These are phyloP conservation scores for Noctua fimbriata DNA, from an alignment of 2,888 invertebrate species.

Conservation along the genomic window DNA sequence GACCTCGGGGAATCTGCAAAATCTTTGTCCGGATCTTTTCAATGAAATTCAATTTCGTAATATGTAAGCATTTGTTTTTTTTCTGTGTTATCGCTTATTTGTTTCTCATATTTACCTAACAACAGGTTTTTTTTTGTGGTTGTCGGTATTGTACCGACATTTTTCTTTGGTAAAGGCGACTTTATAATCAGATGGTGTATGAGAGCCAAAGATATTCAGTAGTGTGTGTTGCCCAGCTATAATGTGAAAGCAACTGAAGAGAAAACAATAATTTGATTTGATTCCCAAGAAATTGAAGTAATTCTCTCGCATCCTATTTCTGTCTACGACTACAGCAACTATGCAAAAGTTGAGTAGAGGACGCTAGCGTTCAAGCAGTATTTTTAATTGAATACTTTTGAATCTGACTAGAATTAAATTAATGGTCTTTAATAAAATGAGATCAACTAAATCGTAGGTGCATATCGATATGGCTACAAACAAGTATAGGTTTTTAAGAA, in stretches of 20 bases:
- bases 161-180: constrained; percentile 2
- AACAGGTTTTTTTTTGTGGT: constrained; percentile 42
- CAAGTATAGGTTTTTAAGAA: background rate
- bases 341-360: background rate
- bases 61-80: constrained; percentile 78
- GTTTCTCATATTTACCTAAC: constrained; percentile 64
- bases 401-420: background rate
- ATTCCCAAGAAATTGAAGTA: background rate
- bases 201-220: background rate
- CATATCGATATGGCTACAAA: background rate
- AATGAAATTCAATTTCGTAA: constrained; percentile 86
- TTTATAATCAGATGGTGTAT: constrained; percentile 10
- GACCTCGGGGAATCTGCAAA: constrained; percentile 77
- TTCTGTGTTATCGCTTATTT: constrained; percentile 69
- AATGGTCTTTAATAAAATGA: background rate
- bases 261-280: constrained; percentile 1
- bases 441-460: background rate
- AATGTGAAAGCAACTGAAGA: background rate
- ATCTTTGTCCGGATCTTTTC: constrained; percentile 84
- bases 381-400: background rate
- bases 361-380: background rate
- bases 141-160: constrained; percentile 7
- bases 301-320: background rate
- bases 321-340: background rate
- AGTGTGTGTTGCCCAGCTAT: background rate